A percentile compares a stretch with the other conserved stretches of the same genome.
phyloP scores from a whole-genome alignment of 2,797 vertebrate genomes.

The Botia kubotai region DNA sequence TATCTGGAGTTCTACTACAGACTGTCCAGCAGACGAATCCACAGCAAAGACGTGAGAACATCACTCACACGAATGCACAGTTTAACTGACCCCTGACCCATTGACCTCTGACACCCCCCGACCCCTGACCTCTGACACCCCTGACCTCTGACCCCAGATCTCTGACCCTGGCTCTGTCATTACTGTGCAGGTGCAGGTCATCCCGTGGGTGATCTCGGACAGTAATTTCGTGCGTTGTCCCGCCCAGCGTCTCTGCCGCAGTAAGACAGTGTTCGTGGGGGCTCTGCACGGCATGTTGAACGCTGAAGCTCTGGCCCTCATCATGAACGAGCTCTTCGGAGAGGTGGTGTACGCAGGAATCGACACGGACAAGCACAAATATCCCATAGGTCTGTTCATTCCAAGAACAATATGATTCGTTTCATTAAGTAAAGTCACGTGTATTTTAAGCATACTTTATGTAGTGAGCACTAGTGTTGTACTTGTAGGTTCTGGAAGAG shows the following conservation, averaged over 20 bases:
- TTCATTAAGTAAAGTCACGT: no score
- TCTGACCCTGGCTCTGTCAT: neutral
- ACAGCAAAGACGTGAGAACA: slow-evolving; percentile 93
- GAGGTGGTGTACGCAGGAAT: slow-evolving; percentile 98
- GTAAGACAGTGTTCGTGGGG: slow-evolving; percentile 96
- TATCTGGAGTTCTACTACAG: slow-evolving; percentile 96
- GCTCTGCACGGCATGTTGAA: slow-evolving; percentile 97
- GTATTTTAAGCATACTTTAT: no score
- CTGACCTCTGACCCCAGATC: neutral
- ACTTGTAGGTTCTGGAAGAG: slow-evolving; percentile 91
- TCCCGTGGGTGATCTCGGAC: slow-evolving; percentile 97
- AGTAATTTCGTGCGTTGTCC: slow-evolving; percentile 95
- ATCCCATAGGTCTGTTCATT: slow-evolving; percentile 87
- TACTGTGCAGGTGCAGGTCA: slow-evolving; percentile 90
- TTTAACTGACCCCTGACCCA: neutral
- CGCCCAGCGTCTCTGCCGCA: slow-evolving; percentile 91
- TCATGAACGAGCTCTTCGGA: slow-evolving; percentile 95
- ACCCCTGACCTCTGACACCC: no score
- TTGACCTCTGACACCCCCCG: no score
- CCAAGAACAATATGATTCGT: no score
- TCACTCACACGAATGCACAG: neutral
- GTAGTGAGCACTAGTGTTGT: neutral
- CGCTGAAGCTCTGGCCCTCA: slow-evolving; percentile 90
- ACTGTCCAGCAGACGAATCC: slow-evolving; percentile 98
- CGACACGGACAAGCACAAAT: slow-evolving; percentile 99